Conservation (phyloP, 2,888 invertebrate genomes). For the Epiblema foenella region DNA sequence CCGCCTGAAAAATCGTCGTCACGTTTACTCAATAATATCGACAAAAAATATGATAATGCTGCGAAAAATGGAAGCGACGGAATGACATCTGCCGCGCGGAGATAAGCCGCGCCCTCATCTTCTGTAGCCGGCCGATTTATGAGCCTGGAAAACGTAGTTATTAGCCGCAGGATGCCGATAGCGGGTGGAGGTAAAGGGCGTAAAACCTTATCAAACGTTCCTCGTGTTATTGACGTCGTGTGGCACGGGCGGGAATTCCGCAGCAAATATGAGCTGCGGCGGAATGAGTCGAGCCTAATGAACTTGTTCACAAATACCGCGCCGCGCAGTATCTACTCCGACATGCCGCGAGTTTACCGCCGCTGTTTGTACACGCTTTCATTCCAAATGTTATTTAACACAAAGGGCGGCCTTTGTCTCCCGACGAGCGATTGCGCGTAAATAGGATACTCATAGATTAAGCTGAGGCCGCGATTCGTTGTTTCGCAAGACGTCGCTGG, state of each 20-base stretch:
- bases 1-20: constrained; percentile 33
- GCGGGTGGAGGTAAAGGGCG: constrained; percentile 22
- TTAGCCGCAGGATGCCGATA: constrained; percentile 32
- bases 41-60: constrained; percentile 43
- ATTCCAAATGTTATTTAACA: constrained; percentile 43
- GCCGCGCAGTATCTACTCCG: constrained; percentile 5
- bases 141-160: constrained; percentile 19
- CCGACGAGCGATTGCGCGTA: constrained; percentile 25
- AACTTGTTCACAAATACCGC: constrained; percentile 44
- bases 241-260: constrained; percentile 8
- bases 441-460: constrained; percentile 44
- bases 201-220: constrained; percentile 40
- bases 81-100: constrained; percentile 39
- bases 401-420: constrained; percentile 41
- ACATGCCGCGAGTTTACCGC: constrained; percentile 14
- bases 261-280: constrained; percentile 30
- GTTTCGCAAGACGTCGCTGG: constrained; percentile 37
- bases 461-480: constrained; percentile 31
- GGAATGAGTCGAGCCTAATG: constrained; percentile 37
- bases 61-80: constrained; percentile 41
- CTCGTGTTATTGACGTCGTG: constrained; percentile 33
- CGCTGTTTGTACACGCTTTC: constrained; percentile 39
- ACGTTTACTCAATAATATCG: constrained; percentile 43
- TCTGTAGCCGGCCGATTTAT: constrained; percentile 25
- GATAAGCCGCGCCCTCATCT: constrained; percentile 36